phyloP scores from a whole-genome alignment of 2,888 invertebrate species.

The Xylophagus ater region DNA sequence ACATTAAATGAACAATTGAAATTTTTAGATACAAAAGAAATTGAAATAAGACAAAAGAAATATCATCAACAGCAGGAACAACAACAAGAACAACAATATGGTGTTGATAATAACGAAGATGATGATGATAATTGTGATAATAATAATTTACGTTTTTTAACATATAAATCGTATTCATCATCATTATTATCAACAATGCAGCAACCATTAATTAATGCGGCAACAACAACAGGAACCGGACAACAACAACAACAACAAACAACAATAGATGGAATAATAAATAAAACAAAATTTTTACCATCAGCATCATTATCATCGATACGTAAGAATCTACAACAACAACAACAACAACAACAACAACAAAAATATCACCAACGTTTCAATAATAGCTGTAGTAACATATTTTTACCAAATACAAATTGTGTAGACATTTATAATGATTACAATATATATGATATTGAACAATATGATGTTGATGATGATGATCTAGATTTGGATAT shows the following conservation, averaged over 20 bases:
- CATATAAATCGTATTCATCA: too few species aligned
- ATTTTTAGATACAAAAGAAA: constrained; percentile 30
- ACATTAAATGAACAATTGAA: constrained; percentile 35
- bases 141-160: too few species aligned
- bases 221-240: not conserved
- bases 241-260: not conserved
- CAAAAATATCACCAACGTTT: not conserved
- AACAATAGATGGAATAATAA: not conserved
- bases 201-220: too few species aligned
- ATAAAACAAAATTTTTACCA: not conserved
- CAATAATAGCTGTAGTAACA: too few species aligned
- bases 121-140: too few species aligned
- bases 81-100: not conserved
- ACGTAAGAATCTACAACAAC: not conserved
- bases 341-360: not conserved
- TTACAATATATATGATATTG: not conserved
- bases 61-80: constrained; percentile 9
- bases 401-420: too few species aligned
- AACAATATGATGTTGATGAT: constrained; percentile 2
- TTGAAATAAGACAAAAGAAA: constrained; percentile 26
- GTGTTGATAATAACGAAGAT: too few species aligned
- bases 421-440: constrained; percentile 2
- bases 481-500: not conserved
- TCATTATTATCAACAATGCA: constrained; percentile 4
- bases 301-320: constrained; percentile 3